Evolutionary conservation across 2,113 vertebrate species (phyloP).

Genomic region (Oxyura jamaicensis): DNA sequence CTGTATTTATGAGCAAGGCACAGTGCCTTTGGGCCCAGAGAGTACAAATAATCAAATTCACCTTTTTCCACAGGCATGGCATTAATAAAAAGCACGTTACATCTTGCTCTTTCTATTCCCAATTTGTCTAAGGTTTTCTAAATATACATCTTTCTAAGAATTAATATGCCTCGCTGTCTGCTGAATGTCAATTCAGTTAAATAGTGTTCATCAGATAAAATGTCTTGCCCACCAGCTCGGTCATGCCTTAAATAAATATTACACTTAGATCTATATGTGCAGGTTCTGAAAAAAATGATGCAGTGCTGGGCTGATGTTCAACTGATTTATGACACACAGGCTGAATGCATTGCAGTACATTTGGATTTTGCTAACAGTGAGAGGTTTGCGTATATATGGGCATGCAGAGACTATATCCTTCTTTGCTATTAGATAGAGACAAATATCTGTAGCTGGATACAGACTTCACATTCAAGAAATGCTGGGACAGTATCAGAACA

Average conservation of each 20-base stretch:
- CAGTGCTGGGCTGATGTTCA: constrained; percentile 6
- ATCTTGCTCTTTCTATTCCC: background rate
- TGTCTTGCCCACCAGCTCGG: background rate
- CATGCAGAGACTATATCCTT: background rate
- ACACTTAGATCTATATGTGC: background rate
- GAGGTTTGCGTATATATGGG: background rate
- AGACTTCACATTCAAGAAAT: background rate
- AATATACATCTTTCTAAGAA: background rate
- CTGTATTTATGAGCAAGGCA: background rate
- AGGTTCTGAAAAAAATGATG: background rate
- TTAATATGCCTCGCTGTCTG: background rate
- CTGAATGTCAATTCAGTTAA: constrained; percentile 26
- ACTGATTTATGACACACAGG: background rate
- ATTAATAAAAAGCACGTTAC: background rate
- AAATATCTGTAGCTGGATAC: background rate
- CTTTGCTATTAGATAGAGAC: background rate
- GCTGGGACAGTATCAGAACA: rapidly evolving
- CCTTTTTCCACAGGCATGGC: background rate
- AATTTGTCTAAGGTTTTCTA: background rate
- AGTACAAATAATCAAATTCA: background rate
- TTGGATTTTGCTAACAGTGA: background rate
- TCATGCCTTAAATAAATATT: constrained; percentile 22
- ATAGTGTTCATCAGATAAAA: constrained; percentile 1
- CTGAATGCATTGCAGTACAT: constrained; percentile 9
- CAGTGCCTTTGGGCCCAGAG: background rate